Base-by-base conservation (phyloP, 1,140 invertebrate species). In the Diabrotica virgifera region DNA sequence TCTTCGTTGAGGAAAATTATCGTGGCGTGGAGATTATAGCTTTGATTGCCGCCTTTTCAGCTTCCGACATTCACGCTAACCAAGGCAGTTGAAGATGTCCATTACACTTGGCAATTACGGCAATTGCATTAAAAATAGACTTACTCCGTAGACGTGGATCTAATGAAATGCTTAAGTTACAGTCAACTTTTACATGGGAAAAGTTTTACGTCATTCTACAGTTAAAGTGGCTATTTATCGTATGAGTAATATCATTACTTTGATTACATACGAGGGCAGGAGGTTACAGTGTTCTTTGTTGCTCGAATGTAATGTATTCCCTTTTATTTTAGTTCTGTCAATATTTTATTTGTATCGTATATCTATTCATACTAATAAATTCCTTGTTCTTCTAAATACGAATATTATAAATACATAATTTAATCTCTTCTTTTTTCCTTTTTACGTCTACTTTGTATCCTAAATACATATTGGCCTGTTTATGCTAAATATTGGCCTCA, bases 21-120 rank as follows among this genome's bases (percentile, higher is more conserved):
- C 36, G 24, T 38, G 68, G 54, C 66, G 52, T 40, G 50, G 68
- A 64, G 64, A 69, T 62, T 63, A 72, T 64, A 63, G 62, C 64
- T 72, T 72, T 71, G 71, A 73, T 71, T 69, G 71, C 67, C 58
- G 69, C 64, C 69, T 68, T 62, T 73, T 65, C 69, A 59, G 71
- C 71, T 73, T 71, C 71, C 71, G 70, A 73, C 71, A 71, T 73
- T 67, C 68, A 69, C 67, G 65, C 67, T 69, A 58, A 62, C 65
- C 70, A 66, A 68, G 68, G 55, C 59, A 69, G 64, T 69, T 65
- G 59, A 67, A 72, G 63, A 72, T 70, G 71, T 70, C 69, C 67
- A 73, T 73, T 73, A 69, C 70, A 66, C 52, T 64, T 67, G 51
- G 66, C 70, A 71, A 73, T 73, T 71, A 71, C 65, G 62, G 59